Base-by-base conservation (phyloP, 2,888 invertebrate species). In the Alcis repandata region DNA sequence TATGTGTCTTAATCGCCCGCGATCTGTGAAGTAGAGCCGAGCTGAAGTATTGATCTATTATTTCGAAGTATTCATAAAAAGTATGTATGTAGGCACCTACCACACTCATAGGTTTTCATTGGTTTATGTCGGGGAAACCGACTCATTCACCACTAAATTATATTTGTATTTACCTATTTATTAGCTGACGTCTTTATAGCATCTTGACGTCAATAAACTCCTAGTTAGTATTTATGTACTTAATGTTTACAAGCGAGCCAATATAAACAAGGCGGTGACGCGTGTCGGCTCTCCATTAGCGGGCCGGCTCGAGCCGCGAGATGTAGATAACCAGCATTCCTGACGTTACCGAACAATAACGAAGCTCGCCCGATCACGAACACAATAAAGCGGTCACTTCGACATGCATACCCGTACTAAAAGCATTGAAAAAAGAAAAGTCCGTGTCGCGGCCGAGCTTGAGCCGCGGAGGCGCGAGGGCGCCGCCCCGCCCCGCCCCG, bases 361-460 rank as follows among this genome's bases (percentile, higher is more conserved):
- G 48, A 33, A 17, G 36, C n/a, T 36, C n/a, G 32, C n/a, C 11
- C 13, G 11, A 49, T 13, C 67, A 60, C 63, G 59, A 60, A 61
- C 38, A 63, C 63, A 40, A 68, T 68, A 64, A 69, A 69, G 60
- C 56, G 61, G 56, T 56, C 66, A 63, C 56, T 53, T 17, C 43
- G 51, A 58, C 57, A 46, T 58, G 52, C 40, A 61, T 41, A 58
- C 54, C 52, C 33, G 57, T 46, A 54, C 54, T 58, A 46, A 54
- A 53, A 59, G 40, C 58, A 54, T 48, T 41, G 33, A 51, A 54
- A 63, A 46, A 63, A 53, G 59, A 59, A 41, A 63, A 63, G n/a
- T 51, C 10, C 51, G 60, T 54, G 63, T 48, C 20, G 13, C n/a
- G 36, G 17, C 20, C 33, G 43, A 40, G 56, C 11, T 58, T 19